Percentiles rank a stretch among this genome's conserved stretches.
Evolutionary conservation across 2,797 vertebrate species (phyloP).

Genomic region (Botia kubotai): DNA sequence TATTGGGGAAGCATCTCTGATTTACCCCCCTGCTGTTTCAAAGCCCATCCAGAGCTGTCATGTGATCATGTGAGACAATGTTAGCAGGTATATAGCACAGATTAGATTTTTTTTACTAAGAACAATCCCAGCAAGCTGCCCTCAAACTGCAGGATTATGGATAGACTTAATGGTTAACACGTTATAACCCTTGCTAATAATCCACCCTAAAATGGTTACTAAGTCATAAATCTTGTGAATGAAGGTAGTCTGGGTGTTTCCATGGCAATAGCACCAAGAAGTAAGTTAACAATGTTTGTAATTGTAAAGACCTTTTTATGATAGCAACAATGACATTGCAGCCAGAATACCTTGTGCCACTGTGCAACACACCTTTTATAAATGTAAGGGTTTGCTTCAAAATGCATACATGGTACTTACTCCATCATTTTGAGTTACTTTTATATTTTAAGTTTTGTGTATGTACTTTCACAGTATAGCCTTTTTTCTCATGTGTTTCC

Average conservation of each 20-base stretch:
- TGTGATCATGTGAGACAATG: slow-evolving; percentile 63
- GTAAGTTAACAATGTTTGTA: slow-evolving; percentile 6
- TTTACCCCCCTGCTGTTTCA: slow-evolving; percentile 37
- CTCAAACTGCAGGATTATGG: slow-evolving; percentile 66
- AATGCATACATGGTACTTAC: neutral
- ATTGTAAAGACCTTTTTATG: neutral
- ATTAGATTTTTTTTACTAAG: slow-evolving; percentile 58
- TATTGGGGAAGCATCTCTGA: slow-evolving; percentile 10
- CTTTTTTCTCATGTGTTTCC: neutral
- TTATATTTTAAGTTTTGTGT: neutral
- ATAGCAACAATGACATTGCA: neutral
- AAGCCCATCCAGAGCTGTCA: slow-evolving; percentile 52
- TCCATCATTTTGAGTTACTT: neutral
- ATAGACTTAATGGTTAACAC: slow-evolving; percentile 61
- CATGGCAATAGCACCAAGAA: slow-evolving; percentile 41
- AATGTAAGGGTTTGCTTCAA: neutral
- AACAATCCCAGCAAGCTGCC: slow-evolving; percentile 37
- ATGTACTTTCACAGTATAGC: neutral
- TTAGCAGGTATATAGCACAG: slow-evolving; percentile 66
- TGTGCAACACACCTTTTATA: neutral
- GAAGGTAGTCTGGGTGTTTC: slow-evolving; percentile 23
- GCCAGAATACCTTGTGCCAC: neutral
- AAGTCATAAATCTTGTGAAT: slow-evolving; percentile 6
- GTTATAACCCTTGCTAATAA: slow-evolving; percentile 52
- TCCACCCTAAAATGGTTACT: slow-evolving; percentile 46